A percentile compares a stretch with the other conserved stretches of the same genome.
Conservation (phyloP, 2,888 invertebrate species). For the Lutraria lutraria region DNA sequence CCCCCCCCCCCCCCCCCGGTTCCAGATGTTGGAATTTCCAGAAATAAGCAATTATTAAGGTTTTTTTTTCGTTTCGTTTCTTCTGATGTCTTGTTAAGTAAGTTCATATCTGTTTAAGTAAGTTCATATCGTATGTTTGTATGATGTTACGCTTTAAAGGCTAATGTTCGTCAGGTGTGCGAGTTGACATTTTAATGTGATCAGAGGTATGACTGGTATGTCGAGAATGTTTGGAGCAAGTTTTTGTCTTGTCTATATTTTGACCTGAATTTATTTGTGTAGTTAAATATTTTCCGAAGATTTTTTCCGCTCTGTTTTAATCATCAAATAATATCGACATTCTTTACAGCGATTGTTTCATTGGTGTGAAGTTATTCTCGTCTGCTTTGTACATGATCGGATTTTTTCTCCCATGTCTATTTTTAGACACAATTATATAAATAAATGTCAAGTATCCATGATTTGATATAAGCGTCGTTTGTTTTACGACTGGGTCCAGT, state of each 20-base stretch:
- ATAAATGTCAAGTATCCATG: constrained; percentile 21
- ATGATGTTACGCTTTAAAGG: constrained; percentile 5
- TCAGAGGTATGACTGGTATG: constrained; percentile 49
- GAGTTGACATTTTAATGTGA: constrained; percentile 42
- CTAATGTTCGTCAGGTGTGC: constrained; percentile 31
- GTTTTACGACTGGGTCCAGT: not conserved
- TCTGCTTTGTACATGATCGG: constrained; percentile 19
- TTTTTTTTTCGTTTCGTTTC: not conserved
- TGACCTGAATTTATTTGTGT: not conserved
- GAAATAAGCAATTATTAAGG: no score
- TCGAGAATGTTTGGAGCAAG: constrained; percentile 30
- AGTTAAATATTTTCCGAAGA: not conserved
- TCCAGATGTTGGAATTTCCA: no score
- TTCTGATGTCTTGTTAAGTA: no score
- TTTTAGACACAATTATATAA: constrained; percentile 9
- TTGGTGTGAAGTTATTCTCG: not conserved
- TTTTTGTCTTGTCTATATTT: not conserved
- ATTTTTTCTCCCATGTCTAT: constrained; percentile 10
- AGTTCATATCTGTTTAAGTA: not conserved
- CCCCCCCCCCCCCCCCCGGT: no score
- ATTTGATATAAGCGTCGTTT: not conserved
- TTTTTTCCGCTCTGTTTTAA: no score
- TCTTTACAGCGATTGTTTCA: not conserved
- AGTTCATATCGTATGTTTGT: not conserved
- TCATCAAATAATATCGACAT: no score